Conservation (phyloP, 2,888 invertebrate species). For the Blera fallax region DNA sequence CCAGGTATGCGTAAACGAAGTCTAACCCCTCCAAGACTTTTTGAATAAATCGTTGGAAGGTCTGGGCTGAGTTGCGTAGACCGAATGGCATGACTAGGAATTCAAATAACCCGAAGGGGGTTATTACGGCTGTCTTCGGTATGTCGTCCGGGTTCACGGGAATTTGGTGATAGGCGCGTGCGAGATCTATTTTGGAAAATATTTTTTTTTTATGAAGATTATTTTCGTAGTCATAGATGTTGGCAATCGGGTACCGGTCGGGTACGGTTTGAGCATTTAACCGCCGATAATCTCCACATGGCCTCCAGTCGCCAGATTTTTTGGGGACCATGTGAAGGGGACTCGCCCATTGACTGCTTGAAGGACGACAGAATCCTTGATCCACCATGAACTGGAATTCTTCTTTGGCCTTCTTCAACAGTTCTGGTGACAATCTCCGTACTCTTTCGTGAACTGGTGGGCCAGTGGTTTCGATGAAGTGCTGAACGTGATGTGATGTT, state of each 20-base stretch:
- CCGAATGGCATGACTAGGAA: no score
- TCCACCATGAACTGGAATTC: no score
- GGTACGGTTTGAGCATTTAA: conserved; percentile 61
- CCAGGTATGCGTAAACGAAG: conserved; percentile 21
- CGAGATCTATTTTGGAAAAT: conserved; percentile 76
- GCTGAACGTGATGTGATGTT: no score
- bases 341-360: conserved; percentile 11
- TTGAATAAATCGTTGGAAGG: no score
- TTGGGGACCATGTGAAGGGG: conserved; percentile 10
- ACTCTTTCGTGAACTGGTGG: neutral
- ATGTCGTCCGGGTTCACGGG: conserved; percentile 76
- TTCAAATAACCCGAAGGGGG: conserved; percentile 78
- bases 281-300: conserved; percentile 9
- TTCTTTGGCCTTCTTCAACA: no score
- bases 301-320: no score
- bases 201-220: conserved; percentile 67
- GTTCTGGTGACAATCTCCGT: no score
- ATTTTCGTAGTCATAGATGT: conserved; percentile 51
- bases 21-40: conserved; percentile 70
- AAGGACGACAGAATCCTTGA: neutral
- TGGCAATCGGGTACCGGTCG: conserved; percentile 77
- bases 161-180: conserved; percentile 78
- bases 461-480: no score
- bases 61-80: no score
- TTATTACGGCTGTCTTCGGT: conserved; percentile 78